Evolutionary conservation across 1,140 invertebrate genomes (phyloP).

Genomic region (Chlorops oryzae): DNA sequence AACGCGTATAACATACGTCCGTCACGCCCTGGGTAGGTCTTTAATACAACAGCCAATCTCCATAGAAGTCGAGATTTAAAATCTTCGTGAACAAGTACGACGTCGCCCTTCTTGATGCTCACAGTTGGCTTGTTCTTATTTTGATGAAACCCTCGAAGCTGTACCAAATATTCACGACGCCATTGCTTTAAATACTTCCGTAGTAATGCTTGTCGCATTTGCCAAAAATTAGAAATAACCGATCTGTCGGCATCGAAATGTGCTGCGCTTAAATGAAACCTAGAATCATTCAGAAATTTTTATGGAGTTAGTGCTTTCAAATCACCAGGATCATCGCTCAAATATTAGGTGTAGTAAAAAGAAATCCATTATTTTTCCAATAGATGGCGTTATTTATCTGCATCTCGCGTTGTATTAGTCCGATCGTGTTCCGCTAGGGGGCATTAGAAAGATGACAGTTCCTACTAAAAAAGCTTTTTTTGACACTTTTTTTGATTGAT

Average conservation of each 20-base stretch:
- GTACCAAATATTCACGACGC: not conserved
- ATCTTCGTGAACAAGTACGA: not conserved
- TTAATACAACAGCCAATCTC: not conserved
- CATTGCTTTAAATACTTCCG: not conserved
- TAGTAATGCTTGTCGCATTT: not conserved
- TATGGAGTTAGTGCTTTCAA: not conserved
- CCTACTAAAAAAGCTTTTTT: too few relatives aligned
- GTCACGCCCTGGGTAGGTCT: not conserved
- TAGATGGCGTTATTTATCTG: too few relatives aligned
- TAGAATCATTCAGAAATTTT: not conserved
- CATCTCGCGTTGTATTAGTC: too few relatives aligned
- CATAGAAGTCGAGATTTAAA: not conserved
- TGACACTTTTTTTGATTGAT: too few relatives aligned
- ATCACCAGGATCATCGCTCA: too few relatives aligned
- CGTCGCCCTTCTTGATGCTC: not conserved
- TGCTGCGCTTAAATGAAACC: not conserved
- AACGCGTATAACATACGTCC: not conserved
- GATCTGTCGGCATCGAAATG: not conserved
- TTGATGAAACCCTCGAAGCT: not conserved
- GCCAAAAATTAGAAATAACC: not conserved
- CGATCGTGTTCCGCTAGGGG: too few relatives aligned
- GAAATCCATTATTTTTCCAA: too few relatives aligned
- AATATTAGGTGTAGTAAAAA: too few relatives aligned
- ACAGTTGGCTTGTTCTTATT: too few relatives aligned
- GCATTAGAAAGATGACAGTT: too few relatives aligned